Conservation (phyloP, 1,140 invertebrate species). For the Calycopis cecrops region DNA sequence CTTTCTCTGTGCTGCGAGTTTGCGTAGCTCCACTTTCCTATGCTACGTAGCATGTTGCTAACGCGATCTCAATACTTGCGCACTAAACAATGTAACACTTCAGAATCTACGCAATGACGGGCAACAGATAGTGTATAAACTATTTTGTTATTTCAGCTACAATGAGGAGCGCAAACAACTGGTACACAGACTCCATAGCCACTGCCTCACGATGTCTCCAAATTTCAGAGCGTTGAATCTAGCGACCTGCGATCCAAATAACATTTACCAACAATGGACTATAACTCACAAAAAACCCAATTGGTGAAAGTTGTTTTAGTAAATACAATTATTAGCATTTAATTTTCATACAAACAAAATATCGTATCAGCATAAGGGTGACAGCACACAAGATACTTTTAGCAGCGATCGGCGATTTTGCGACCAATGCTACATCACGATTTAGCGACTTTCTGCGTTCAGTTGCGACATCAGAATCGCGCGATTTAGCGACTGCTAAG, state of each 20-base stretch:
- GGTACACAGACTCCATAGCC: constrained; percentile 86
- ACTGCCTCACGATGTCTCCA: constrained; percentile 91
- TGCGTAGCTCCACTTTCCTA: too few relatives aligned
- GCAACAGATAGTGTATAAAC: background rate
- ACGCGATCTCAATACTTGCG: too few relatives aligned
- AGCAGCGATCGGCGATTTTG: too few relatives aligned
- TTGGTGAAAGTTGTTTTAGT: constrained; percentile 69
- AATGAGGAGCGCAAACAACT: constrained; percentile 76
- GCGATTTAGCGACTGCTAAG: too few relatives aligned
- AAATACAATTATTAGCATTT: background rate
- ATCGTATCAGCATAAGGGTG: too few relatives aligned
- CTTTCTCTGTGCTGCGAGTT: too few relatives aligned
- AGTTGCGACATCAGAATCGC: too few relatives aligned
- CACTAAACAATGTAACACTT: too few relatives aligned
- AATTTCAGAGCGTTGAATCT: constrained; percentile 85
- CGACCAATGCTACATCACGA: too few relatives aligned
- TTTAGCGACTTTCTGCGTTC: too few relatives aligned
- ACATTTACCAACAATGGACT: constrained; percentile 92
- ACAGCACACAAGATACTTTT: too few relatives aligned
- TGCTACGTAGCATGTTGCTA: background rate
- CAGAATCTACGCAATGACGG: too few relatives aligned
- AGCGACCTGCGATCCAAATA: constrained; percentile 87
- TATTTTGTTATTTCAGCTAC: constrained; percentile 78
- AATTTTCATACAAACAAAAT: background rate
- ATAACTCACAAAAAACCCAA: constrained; percentile 86